Evolutionary conservation across 2,797 vertebrate species (phyloP).

Genomic region (Eupleurogrammus muticus): DNA sequence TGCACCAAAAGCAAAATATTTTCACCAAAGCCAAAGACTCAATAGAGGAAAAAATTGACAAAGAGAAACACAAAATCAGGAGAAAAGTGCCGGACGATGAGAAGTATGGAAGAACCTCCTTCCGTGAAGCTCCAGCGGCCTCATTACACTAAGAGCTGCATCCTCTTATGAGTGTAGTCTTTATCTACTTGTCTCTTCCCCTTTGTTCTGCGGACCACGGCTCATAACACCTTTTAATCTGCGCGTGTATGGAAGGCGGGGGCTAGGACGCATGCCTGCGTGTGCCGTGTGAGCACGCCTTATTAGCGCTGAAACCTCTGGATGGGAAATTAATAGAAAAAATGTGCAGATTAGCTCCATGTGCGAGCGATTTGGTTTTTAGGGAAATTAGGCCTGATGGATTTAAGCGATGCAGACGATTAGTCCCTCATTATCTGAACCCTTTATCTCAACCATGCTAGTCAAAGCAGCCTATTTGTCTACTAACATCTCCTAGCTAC

Average conservation of each 20-base stretch:
- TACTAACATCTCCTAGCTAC: slow-evolving; percentile 63
- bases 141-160: slow-evolving; percentile 73
- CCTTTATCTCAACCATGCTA: slow-evolving; percentile 78
- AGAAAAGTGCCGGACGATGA: slow-evolving; percentile 43
- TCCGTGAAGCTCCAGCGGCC: slow-evolving; percentile 52
- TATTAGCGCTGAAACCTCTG: slow-evolving; percentile 72
- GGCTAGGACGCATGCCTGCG: slow-evolving; percentile 41
- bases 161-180: slow-evolving; percentile 65
- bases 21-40: no score
- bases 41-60: slow-evolving; percentile 9
- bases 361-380: slow-evolving; percentile 75
- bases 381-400: slow-evolving; percentile 73
- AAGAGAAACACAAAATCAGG: slow-evolving; percentile 30
- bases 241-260: slow-evolving; percentile 57
- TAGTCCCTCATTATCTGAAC: slow-evolving; percentile 80
- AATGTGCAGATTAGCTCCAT: slow-evolving; percentile 75
- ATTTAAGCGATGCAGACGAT: slow-evolving; percentile 76
- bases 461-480: slow-evolving; percentile 80
- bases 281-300: slow-evolving; percentile 57
- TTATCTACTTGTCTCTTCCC: slow-evolving; percentile 69
- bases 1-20: no score
- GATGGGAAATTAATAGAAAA: slow-evolving; percentile 77
- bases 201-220: slow-evolving; percentile 69
- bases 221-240: slow-evolving; percentile 74
- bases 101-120: slow-evolving; percentile 33